A percentile compares a stretch with the other conserved stretches of the same genome.
phyloP scores from a whole-genome alignment of 2,888 invertebrate species.

The Theodoxus fluviatilis region DNA sequence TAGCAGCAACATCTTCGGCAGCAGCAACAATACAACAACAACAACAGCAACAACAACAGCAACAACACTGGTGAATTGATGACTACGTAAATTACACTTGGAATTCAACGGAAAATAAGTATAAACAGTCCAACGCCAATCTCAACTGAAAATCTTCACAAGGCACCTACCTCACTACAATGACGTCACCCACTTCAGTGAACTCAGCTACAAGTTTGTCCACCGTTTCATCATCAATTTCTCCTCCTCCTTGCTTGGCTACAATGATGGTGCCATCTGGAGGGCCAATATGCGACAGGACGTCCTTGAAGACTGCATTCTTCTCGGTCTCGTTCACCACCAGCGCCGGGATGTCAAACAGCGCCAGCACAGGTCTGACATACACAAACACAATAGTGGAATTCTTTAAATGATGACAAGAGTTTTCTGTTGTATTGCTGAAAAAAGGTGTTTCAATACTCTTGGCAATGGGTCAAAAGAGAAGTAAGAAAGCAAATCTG shows the following conservation, averaged over 20 bases:
- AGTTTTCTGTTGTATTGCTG: no score
- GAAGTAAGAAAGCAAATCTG: no score
- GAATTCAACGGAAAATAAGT: no score
- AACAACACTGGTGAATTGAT: background rate
- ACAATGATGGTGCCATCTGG: constrained; percentile 93
- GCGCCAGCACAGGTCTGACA: constrained; percentile 85
- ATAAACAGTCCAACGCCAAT: no score
- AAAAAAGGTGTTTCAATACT: no score
- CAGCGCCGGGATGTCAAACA: constrained; percentile 86
- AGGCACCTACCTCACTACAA: constrained; percentile 78
- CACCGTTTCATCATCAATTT: constrained; percentile 83
- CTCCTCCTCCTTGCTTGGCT: constrained; percentile 69
- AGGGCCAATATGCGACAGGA: constrained; percentile 76
- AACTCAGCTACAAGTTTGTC: constrained; percentile 81
- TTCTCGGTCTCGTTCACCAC: constrained; percentile 81
- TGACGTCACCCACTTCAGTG: constrained; percentile 82
- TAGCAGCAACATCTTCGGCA: no score
- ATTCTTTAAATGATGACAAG: no score
- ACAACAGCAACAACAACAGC: background rate
- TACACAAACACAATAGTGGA: background rate
- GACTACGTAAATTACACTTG: no score
- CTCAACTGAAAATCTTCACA: no score
- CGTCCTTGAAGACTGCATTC: constrained; percentile 81
- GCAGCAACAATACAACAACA: no score
- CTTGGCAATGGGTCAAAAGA: no score